Percentiles rank a stretch among this genome's conserved stretches.
These are phyloP conservation scores for Lycia hirtaria DNA, from an alignment of 2,888 invertebrate species.

Conservation along the genomic window DNA sequence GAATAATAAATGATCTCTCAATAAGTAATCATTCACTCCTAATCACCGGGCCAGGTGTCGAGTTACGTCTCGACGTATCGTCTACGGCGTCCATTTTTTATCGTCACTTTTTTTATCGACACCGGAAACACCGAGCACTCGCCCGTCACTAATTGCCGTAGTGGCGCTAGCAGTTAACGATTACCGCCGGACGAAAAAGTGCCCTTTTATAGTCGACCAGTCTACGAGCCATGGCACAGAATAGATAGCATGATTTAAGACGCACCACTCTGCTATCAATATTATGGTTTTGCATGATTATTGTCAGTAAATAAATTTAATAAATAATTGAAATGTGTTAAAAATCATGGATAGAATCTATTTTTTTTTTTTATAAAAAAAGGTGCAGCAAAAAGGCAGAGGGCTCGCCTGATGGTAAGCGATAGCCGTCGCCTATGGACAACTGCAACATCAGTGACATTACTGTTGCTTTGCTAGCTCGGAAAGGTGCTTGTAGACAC, in stretches of 20 bases:
- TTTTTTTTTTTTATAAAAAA: no score
- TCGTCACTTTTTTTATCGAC: slow-evolving; percentile 37
- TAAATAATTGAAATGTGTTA: no score
- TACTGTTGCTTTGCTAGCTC: no score
- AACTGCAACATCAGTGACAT: no score
- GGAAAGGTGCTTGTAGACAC: no score
- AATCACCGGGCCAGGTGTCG: slow-evolving; percentile 51
- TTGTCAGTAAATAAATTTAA: no score
- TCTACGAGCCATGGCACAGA: slow-evolving; percentile 25
- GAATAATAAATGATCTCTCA: neutral
- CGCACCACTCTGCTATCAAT: neutral
- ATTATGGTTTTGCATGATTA: neutral
- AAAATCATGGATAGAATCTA: no score
- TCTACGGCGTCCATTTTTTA: slow-evolving; percentile 49
- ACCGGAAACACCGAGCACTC: slow-evolving; percentile 52
- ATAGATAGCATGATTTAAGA: neutral
- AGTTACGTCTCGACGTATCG: slow-evolving; percentile 44
- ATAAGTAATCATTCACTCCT: slow-evolving; percentile 5
- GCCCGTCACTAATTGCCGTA: slow-evolving; percentile 56
- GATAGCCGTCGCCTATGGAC: no score
- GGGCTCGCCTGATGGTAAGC: no score
- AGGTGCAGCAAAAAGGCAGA: no score
- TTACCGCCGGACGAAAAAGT: slow-evolving; percentile 28
- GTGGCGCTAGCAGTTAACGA: slow-evolving; percentile 40
- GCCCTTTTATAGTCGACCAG: slow-evolving; percentile 27